Evolutionary conservation across 2,797 vertebrate species (phyloP), one percentile per base, ranked within the genome.

Genomic region (Rhabdomys pumilio): DNA sequence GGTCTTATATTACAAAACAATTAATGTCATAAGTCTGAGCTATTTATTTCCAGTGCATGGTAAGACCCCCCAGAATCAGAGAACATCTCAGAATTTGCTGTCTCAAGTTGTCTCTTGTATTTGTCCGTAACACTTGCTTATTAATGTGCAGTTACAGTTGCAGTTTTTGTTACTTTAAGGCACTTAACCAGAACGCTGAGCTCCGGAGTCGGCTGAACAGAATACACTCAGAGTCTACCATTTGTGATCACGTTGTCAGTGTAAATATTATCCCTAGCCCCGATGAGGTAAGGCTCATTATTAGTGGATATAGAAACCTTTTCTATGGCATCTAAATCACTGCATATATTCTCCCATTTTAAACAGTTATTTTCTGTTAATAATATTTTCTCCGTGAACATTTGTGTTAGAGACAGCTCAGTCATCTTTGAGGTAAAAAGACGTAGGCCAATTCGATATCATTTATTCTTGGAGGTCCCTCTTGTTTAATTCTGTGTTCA

Each of bases 201-300:
- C 99, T 99, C 98, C 99, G 99, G 98, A 99, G 99, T 98, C 99
- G 99, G 87, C 99, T 99, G 98, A 99, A 98, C 98, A 99, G 99
- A 98, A 99, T 99, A 98, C 99, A 99, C 98, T 99, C 99, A 90
- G 99, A 99, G 97, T 99, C 99, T 83, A 99, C 99, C 98, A 99
- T 99, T 98, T 99, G 99, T 97, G 99, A 99, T 98, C 99, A 99
- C 98, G 99, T 99, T 98, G 99, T 99, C 99, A 99, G 99, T 98
- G 99, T 99, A 98, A 99, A 99, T 99, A 99, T 99, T 99, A 99
- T 99, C 98, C 99, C 99, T 98, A 99, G 99, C 95, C 99, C 99
- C 95, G 99, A 99, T 97, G 99, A 99, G 99, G 99, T 99, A 99
- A 98, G 99, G 98, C 77, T 98, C 97, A 88, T 97, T 97, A 98